A percentile compares a stretch with the other conserved stretches of the same genome.
phyloP scores from a whole-genome alignment of 2,113 vertebrate genomes.

The Drymodes brunneopygia region DNA sequence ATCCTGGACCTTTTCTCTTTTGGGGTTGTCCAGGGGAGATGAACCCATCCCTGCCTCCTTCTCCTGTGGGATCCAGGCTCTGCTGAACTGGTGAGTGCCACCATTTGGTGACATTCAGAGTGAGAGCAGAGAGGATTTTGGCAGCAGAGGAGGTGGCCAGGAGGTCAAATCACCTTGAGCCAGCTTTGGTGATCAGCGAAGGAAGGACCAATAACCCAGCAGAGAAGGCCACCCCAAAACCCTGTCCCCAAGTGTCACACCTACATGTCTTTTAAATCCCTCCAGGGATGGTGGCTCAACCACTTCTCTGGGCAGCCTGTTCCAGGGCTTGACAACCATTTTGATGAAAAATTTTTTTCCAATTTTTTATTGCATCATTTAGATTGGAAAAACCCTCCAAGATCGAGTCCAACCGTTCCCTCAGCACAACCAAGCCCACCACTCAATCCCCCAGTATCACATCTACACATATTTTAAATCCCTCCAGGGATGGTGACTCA shows the following conservation, averaged over 20 bases:
- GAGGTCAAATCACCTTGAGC: not conserved
- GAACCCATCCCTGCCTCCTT: not conserved
- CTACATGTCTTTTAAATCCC: too few species aligned
- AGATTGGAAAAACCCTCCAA: not conserved
- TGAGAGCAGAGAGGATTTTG: not conserved
- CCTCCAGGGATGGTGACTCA: not conserved
- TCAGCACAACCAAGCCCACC: not conserved
- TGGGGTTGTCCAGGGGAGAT: not conserved
- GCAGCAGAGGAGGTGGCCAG: not conserved
- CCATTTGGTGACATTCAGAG: not conserved
- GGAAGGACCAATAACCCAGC: not conserved
- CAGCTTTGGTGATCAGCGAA: not conserved
- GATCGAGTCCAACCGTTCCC: not conserved
- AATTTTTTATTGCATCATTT: not conserved
- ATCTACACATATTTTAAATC: not conserved
- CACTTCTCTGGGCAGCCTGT: not conserved
- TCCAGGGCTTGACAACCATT: not conserved
- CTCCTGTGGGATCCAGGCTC: rapidly evolving
- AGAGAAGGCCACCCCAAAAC: not conserved
- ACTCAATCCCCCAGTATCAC: not conserved
- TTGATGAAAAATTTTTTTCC: not conserved
- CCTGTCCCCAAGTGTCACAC: rapidly evolving
- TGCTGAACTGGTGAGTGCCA: not conserved
- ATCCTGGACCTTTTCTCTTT: not conserved
- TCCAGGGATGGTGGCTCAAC: not conserved